These are phyloP conservation scores for Neuroterus valhalla DNA, from an alignment of 1,140 invertebrate genomes.

Conservation along the genomic window DNA sequence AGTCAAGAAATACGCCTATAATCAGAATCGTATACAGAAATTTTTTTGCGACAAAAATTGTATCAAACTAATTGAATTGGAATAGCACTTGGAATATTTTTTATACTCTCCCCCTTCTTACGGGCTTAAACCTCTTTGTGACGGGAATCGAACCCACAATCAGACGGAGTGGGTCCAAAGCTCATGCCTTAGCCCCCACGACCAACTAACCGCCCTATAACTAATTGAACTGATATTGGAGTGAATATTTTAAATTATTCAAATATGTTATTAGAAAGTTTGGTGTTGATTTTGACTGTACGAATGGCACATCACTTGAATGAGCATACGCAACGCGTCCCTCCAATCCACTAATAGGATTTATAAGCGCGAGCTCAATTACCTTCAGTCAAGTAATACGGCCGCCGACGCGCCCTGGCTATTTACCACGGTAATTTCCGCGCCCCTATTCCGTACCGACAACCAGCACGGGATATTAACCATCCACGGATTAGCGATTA, in stretches of 20 bases:
- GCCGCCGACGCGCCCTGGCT: constrained; percentile 55
- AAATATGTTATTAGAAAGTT: background rate
- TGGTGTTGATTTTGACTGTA: background rate
- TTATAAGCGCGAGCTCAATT: constrained; percentile 74
- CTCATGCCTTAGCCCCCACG: too few relatives aligned
- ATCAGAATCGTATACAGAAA: too few relatives aligned
- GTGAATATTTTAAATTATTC: too few relatives aligned
- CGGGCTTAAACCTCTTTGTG: too few relatives aligned
- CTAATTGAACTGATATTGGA: too few relatives aligned
- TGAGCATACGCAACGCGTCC: constrained; percentile 54
- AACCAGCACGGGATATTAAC: constrained; percentile 57
- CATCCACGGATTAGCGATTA: constrained; percentile 59
- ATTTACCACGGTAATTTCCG: constrained; percentile 69
- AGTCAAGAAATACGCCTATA: background rate
- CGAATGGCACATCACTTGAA: background rate
- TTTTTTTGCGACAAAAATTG: too few relatives aligned
- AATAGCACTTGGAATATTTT: too few relatives aligned
- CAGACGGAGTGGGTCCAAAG: too few relatives aligned
- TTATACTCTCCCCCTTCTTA: too few relatives aligned
- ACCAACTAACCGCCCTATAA: too few relatives aligned
- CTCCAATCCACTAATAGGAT: constrained; percentile 75
- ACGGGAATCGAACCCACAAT: too few relatives aligned
- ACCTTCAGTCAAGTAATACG: constrained; percentile 69
- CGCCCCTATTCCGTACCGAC: constrained; percentile 53
- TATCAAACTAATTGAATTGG: too few relatives aligned